Base-by-base conservation (phyloP, 2,113 vertebrate species). In the Scartelaos histophorus region DNA sequence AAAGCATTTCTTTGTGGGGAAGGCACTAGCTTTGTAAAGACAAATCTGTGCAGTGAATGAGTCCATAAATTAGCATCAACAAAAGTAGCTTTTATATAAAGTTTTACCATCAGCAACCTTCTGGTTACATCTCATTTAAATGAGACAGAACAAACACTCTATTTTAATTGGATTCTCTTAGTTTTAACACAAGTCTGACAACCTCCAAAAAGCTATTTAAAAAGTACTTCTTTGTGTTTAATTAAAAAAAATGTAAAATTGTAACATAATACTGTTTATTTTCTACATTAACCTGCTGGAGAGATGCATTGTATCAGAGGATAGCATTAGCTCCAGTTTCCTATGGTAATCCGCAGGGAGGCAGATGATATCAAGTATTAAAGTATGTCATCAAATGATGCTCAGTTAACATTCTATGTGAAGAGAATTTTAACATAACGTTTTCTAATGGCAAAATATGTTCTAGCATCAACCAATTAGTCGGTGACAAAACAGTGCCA, bases 1-100 rank as follows among this genome's bases (percentile, higher is more conserved):
- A 34, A 70, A 79, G 54, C 54, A 12, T 38, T 73, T 45, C 70
- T 73, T 47, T 70, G 6, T 3, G 53, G 24, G 21, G 66, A 72
- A 22, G 2, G 3, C 22, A 5, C 11, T 12, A 13, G 24, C 56
- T 58, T 24, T 25, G 13, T 58, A 47, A 13, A 53, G 53, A 70
- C 60, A 66, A 17, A 25, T 61, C 17, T 61, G 22, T 58, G 56
- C 56, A 58, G 56, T 58, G 56, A 58, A 58, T 25, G 22, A 24
- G 56, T 58, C 56, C 56, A 58, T 61, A 61, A 25, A 60, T 25
- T 60, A 34, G 24, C 24, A 17, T 1, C 25, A 61, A 61, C 16
- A 34, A 61, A 25, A 16, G 13, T 2, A 19, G 58, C 58, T 61
- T 61, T 61, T 61, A 61, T 34, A 58, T 58, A 24, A 58, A 58